Base-by-base conservation (phyloP, 2,797 vertebrate species). In the Microctenopoma steveboyesi region DNA sequence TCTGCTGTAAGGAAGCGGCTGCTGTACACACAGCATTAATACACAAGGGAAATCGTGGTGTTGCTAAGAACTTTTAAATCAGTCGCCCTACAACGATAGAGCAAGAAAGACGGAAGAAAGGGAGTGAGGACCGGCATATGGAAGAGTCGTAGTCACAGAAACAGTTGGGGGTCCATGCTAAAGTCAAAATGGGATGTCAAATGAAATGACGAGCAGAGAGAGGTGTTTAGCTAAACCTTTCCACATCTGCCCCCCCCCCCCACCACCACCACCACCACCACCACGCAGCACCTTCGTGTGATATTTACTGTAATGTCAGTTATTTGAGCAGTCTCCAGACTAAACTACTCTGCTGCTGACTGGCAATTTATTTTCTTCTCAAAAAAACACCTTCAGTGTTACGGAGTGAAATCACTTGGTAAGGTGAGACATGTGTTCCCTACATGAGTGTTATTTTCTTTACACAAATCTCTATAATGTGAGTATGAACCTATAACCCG, bases 51-150 rank as follows among this genome's bases (percentile, higher is more conserved):
- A 80, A 81, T 69, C 57, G n/a, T 62, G 28, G 27, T 22, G 69
- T 60, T 49, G 42, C 54, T 52, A 54, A 81, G 53, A 72, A 77
- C 63, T 52, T 79, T 76, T 81, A 45, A 77, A 51, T 73, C 60
- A 16, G 42, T 66, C 57, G 63, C 8, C 51, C 61, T 16, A 22
- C 30, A 14, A 64, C 65, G 9, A 86, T 61, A 64, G 70, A 81
- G 72, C 72, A 52, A 78, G 54, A 47, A 43, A 60, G 61, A 14
- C 43, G 43, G 42, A 48, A 42, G 35, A 3, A 30, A 35, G 4
- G 11, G 48, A 42, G 25, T 40, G 16, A 30, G 52, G 42, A 69
- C 49, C 2, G 35, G 28, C 16, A 59, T 6, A 64, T 54, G 48
- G 40, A 68, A 58, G 54, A 64, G 45, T 42, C 18, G 48, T 45